Conservation (phyloP, 1,140 invertebrate genomes). For the Euschistus heros region DNA sequence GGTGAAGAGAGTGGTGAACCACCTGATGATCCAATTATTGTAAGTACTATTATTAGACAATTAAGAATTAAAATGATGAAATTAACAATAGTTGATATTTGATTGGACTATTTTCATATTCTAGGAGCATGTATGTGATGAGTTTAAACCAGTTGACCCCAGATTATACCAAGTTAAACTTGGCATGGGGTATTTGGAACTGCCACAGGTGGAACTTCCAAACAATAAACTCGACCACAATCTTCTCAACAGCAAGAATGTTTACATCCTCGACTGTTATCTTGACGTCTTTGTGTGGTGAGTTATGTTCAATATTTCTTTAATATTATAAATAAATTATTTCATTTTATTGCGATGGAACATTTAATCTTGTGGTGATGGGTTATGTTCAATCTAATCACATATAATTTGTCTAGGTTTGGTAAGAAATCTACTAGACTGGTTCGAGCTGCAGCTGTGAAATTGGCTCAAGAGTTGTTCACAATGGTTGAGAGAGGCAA, state of each 20-base stretch:
- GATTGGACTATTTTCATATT: conserved; percentile 15
- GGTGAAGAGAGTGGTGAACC: conserved; percentile 41
- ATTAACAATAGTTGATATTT: not conserved
- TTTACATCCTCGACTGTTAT: conserved; percentile 94
- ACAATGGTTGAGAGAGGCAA: conserved; percentile 81
- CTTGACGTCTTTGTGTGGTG: conserved; percentile 97
- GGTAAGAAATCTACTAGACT: conserved; percentile 95
- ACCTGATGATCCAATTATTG: conserved; percentile 31
- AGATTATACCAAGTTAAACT: conserved; percentile 88
- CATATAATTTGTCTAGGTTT: conserved; percentile 52
- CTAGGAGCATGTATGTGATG: conserved; percentile 68
- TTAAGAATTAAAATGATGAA: conserved; percentile 17
- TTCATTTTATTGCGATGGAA: too few species aligned
- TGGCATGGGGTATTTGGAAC: conserved; percentile 96
- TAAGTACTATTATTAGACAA: conserved; percentile 13
- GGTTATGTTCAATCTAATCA: too few species aligned
- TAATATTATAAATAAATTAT: too few species aligned
- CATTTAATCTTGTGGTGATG: too few species aligned
- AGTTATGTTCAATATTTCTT: conserved; percentile 27
- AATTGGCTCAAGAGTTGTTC: conserved; percentile 89
- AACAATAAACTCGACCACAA: conserved; percentile 60
- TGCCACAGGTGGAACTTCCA: conserved; percentile 87
- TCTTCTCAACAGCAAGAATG: conserved; percentile 81
- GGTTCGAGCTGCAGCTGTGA: conserved; percentile 90
- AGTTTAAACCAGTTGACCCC: conserved; percentile 65